A percentile compares a stretch with the other conserved stretches of the same genome.
These are phyloP conservation scores for Selene dorsalis DNA, from an alignment of 2,797 vertebrate genomes.

Conservation along the genomic window DNA sequence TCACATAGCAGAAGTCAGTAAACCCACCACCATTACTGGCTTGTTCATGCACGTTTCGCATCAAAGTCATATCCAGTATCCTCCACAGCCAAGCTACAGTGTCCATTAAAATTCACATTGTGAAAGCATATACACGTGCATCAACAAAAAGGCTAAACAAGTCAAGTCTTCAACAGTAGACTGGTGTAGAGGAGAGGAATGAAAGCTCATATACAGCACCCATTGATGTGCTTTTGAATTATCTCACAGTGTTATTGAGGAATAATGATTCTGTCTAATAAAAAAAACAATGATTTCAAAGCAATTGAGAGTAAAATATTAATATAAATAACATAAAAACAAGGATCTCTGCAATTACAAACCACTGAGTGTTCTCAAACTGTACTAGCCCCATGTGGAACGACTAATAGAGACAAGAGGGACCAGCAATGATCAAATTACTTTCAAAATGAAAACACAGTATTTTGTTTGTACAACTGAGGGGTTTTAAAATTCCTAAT, in stretches of 20 bases:
- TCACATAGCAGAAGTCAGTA: neutral
- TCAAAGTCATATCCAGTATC: neutral
- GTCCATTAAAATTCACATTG: neutral
- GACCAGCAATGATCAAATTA: conserved; percentile 37
- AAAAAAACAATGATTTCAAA: conserved; percentile 3
- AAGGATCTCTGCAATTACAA: conserved; percentile 34
- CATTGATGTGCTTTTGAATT: too few species aligned
- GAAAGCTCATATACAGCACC: too few species aligned
- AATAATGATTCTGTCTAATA: conserved; percentile 16
- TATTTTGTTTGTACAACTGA: conserved; percentile 3
- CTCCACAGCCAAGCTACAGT: neutral
- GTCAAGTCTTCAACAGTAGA: neutral
- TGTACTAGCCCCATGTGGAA: conserved; percentile 22
- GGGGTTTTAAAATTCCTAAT: conserved; percentile 9
- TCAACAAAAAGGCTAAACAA: neutral
- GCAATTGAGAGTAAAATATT: neutral
- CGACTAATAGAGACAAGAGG: conserved; percentile 24
- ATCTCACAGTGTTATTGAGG: conserved; percentile 1
- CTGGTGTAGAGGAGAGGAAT: neutral
- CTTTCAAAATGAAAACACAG: conserved; percentile 13
- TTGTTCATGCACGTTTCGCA: too few species aligned
- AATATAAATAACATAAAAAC: neutral
- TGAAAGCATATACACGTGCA: neutral
- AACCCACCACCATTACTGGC: neutral
- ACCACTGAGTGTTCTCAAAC: conserved; percentile 32